These are phyloP conservation scores for Lithobates pipiens DNA, from an alignment of 2,797 vertebrate genomes.

Conservation along the genomic window DNA sequence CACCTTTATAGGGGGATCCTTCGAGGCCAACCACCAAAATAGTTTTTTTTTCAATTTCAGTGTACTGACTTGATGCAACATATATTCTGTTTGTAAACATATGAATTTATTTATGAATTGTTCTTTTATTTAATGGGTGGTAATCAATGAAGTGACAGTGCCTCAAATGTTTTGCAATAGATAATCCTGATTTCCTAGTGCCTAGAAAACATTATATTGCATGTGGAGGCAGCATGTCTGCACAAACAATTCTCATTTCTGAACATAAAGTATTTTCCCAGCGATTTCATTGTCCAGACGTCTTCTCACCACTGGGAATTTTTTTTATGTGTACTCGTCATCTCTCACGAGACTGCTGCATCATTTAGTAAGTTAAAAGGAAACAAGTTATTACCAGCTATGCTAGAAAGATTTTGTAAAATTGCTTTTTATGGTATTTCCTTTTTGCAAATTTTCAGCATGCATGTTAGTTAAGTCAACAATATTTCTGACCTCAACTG, in stretches of 20 bases:
- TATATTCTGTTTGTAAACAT: no score
- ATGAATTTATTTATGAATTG: no score
- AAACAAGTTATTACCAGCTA: not conserved
- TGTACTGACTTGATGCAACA: no score
- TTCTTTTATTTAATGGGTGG: not conserved
- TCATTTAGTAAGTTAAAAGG: not conserved
- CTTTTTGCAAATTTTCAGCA: no score
- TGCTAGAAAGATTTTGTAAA: not conserved
- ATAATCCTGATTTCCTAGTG: not conserved
- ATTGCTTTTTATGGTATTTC: not conserved
- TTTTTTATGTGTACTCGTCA: not conserved
- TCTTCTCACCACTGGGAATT: not conserved
- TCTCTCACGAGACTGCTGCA: slow-evolving; percentile 2
- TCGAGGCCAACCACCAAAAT: no score
- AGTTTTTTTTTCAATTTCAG: no score
- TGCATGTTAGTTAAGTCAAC: no score
- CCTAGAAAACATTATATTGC: not conserved
- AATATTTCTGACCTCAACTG: no score
- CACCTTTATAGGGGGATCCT: no score
- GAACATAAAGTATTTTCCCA: not conserved
- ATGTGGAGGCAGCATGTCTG: not conserved
- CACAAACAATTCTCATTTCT: not conserved
- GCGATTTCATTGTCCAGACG: not conserved
- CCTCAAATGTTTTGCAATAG: not conserved
- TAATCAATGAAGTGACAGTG: not conserved